Conservation (phyloP, 2,888 invertebrate genomes). For the Zaprionus obscuricornis region DNA sequence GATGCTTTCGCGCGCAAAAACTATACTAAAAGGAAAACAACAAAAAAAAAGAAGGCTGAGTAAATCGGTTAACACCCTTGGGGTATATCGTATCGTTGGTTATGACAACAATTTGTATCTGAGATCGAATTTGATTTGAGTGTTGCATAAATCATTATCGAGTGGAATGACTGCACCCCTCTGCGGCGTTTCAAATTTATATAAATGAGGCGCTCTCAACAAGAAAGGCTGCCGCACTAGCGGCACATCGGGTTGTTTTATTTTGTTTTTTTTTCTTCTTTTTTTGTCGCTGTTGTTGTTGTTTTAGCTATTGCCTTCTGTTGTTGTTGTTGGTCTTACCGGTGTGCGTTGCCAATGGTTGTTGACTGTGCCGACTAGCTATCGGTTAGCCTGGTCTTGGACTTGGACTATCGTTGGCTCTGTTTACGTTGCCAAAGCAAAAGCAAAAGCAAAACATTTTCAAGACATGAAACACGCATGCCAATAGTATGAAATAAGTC, state of each 20-base stretch:
- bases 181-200: constrained; percentile 54
- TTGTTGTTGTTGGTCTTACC: constrained; percentile 6
- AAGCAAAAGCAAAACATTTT: constrained; percentile 35
- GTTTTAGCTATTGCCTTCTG: constrained; percentile 3
- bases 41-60: too few species aligned
- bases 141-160: constrained; percentile 55
- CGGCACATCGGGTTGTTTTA: constrained; percentile 7
- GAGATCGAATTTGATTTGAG: constrained; percentile 36
- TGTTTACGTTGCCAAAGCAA: constrained; percentile 37
- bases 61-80: constrained; percentile 21
- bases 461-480: constrained; percentile 57
- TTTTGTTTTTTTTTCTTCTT: neutral
- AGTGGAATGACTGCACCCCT: constrained; percentile 38
- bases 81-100: constrained; percentile 25
- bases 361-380: constrained; percentile 22
- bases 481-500: constrained; percentile 37
- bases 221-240: constrained; percentile 33
- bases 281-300: constrained; percentile 13
- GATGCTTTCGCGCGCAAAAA: too few species aligned
- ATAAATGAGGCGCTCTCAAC: constrained; percentile 53
- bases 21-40: too few species aligned
- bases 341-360: constrained; percentile 33
- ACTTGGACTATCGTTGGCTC: constrained; percentile 28
- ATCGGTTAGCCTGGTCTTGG: constrained; percentile 34
- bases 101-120: constrained; percentile 45